Evolutionary conservation across 2,113 vertebrate species (phyloP).

Genomic region (Eonycteris spelaea): DNA sequence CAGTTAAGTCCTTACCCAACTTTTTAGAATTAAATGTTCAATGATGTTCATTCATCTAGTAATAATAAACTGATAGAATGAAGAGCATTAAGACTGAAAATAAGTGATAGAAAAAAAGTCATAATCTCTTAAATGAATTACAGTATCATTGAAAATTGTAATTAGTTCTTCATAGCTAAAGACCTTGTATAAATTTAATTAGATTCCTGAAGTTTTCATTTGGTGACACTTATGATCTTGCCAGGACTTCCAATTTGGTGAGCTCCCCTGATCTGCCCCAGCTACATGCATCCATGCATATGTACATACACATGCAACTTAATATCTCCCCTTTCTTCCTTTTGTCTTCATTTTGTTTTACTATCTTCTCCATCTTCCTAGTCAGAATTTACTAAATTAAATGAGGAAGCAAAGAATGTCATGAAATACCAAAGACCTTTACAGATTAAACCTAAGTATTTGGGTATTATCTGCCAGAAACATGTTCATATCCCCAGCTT

Average conservation of each 20-base stretch:
- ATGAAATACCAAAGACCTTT: not conserved
- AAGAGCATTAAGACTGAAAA: constrained; percentile 7
- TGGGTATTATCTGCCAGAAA: not conserved
- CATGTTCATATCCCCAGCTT: not conserved
- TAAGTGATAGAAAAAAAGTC: not conserved
- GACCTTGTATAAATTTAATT: not conserved
- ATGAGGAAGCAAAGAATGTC: not conserved
- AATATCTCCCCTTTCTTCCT: not conserved
- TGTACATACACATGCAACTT: not conserved
- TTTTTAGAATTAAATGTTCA: not conserved
- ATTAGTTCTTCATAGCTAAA: not conserved
- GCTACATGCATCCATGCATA: not conserved
- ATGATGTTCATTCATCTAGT: not conserved
- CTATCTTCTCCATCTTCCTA: not conserved
- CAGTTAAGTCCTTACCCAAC: not conserved
- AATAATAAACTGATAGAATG: not conserved
- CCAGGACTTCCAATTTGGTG: not conserved
- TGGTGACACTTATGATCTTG: not conserved
- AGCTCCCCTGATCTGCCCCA: not conserved
- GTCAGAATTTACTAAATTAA: not conserved
- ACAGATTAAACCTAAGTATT: not conserved
- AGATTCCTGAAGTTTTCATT: not conserved
- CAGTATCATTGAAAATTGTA: not conserved
- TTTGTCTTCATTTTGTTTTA: not conserved
- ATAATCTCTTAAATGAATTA: not conserved